A percentile compares a stretch with the other conserved stretches of the same genome.
Evolutionary conservation across 1,140 invertebrate species (phyloP).

Genomic region (Polypedilum pembai): DNA sequence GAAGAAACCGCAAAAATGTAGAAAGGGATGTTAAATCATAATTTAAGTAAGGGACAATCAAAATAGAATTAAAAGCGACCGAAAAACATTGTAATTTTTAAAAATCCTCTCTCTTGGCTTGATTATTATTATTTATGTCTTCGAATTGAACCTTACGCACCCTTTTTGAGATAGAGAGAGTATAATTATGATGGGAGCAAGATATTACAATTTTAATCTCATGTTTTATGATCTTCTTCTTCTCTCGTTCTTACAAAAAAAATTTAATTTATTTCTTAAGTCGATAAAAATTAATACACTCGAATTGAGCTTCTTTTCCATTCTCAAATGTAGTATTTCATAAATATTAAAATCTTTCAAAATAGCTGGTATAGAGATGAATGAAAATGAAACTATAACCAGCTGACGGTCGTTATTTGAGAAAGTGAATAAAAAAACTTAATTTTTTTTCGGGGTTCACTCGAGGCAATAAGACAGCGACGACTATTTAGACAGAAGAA

Average conservation of each 20-base stretch:
- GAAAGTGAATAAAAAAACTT: no score
- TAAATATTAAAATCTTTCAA: no score
- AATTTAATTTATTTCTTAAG: not conserved
- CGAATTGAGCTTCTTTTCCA: not conserved
- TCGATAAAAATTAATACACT: conserved; percentile 1
- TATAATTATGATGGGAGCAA: not conserved
- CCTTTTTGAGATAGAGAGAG: not conserved
- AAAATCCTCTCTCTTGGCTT: not conserved
- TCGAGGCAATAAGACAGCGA: no score
- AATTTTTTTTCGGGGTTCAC: no score
- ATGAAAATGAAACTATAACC: no score
- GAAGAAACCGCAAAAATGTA: not conserved
- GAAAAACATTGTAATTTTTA: conserved; percentile 1
- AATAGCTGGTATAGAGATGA: no score
- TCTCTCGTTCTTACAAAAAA: not conserved
- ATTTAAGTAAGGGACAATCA: conserved; percentile 15
- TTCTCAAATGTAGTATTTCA: no score
- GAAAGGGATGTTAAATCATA: not conserved
- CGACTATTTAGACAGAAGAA: no score
- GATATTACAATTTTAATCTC: not conserved
- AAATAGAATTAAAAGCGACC: not conserved
- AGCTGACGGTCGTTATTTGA: no score
- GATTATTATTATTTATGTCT: conserved; percentile 19
- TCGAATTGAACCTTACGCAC: not conserved
- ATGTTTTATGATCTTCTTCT: conserved; percentile 24